Conservation (phyloP, 2,113 vertebrate species). For the Anarhynchus alexandrinus region DNA sequence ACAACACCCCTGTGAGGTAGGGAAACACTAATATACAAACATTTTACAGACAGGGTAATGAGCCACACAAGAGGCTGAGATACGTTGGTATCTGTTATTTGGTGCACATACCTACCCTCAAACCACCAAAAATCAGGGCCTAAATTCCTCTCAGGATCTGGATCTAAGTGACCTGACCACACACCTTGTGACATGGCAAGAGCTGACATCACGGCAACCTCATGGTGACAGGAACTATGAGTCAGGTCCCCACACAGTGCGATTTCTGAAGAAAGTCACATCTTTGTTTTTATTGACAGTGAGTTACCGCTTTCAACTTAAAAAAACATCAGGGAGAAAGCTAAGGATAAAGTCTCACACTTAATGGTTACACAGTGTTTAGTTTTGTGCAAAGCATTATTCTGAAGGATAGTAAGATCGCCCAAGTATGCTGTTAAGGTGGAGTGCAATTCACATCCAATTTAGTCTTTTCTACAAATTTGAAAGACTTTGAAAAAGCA, state of each 20-base stretch:
- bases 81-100: neutral
- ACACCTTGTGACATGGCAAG: neutral
- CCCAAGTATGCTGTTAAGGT: neutral
- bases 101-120: neutral
- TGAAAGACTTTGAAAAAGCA: neutral
- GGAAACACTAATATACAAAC: neutral
- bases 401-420: neutral
- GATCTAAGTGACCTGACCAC: neutral
- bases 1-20: conserved; percentile 67
- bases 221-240: neutral
- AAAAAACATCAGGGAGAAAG: neutral
- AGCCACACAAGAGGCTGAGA: neutral
- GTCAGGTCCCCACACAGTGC: neutral
- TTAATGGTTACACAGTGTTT: neutral
- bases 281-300: neutral
- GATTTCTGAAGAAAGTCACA: neutral
- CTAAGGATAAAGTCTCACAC: neutral
- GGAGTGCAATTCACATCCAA: neutral
- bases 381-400: neutral
- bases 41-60: neutral
- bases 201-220: neutral
- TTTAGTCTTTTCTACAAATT: neutral
- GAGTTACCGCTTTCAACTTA: neutral
- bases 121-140: neutral
- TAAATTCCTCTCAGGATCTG: neutral